Evolutionary conservation across 2,797 vertebrate genomes (phyloP).

Genomic region (Halcyon smyrnensis): DNA sequence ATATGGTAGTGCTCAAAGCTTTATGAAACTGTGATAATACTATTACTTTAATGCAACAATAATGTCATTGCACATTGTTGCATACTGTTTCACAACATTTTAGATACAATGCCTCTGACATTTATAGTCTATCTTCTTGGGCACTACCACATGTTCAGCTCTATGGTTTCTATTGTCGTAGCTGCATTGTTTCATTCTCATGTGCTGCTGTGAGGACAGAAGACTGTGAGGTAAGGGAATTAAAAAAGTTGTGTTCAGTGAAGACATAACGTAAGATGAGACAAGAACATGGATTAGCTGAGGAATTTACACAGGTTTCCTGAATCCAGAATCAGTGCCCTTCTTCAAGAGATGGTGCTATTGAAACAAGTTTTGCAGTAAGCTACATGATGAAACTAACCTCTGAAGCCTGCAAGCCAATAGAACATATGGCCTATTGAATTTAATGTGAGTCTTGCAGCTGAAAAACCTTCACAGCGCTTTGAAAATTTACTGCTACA

Average conservation of each 20-base stretch:
- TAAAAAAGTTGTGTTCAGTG: background rate
- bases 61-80: background rate
- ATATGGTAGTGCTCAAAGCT: background rate
- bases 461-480: conserved; percentile 28
- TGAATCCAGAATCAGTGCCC: background rate
- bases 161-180: background rate
- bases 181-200: background rate
- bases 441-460: conserved; percentile 28
- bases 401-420: conserved; percentile 24
- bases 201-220: rapidly evolving
- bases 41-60: background rate
- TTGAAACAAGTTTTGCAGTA: conserved; percentile 22
- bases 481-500: conserved; percentile 29
- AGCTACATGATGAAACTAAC: background rate
- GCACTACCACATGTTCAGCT: background rate
- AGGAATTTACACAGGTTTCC: background rate
- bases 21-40: background rate
- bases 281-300: background rate
- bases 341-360: conserved; percentile 17
- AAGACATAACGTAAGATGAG: background rate
- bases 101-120: background rate
- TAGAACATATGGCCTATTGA: conserved; percentile 49
- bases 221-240: background rate
- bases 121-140: background rate
- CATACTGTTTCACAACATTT: background rate